Evolutionary conservation across 2,888 invertebrate species (phyloP).

Genomic region (Galeopsomyia nigrocyanea): DNA sequence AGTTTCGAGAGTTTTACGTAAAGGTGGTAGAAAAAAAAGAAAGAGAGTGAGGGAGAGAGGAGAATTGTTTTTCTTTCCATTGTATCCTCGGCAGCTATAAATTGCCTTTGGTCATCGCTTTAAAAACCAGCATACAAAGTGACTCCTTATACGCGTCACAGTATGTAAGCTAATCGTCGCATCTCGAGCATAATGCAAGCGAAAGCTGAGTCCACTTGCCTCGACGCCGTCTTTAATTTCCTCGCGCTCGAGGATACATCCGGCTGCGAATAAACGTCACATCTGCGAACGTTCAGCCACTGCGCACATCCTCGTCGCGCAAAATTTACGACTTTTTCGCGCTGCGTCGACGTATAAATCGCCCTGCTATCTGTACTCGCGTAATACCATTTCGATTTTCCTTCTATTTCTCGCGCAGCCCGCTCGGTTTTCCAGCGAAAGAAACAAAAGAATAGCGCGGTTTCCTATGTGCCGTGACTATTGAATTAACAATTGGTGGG

Average conservation of each 20-base stretch:
- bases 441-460: no score
- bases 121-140: no score
- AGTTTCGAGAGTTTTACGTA: no score
- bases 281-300: no score
- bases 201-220: no score
- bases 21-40: not conserved
- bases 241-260: no score
- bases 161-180: slow-evolving; percentile 41
- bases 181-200: not conserved
- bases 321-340: slow-evolving; percentile 11
- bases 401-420: not conserved
- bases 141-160: not conserved
- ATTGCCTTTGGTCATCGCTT: no score
- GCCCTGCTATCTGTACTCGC: not conserved
- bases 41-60: not conserved
- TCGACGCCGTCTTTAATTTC: not conserved
- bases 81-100: slow-evolving; percentile 28
- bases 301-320: not conserved
- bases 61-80: not conserved
- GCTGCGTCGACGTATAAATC: not conserved
- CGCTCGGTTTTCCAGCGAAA: not conserved
- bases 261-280: no score
- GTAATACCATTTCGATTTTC: slow-evolving; percentile 3
- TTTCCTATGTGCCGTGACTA: no score
- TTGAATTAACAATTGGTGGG: no score